Base-by-base conservation (phyloP, 2,888 invertebrate genomes). In the Actias luna region DNA sequence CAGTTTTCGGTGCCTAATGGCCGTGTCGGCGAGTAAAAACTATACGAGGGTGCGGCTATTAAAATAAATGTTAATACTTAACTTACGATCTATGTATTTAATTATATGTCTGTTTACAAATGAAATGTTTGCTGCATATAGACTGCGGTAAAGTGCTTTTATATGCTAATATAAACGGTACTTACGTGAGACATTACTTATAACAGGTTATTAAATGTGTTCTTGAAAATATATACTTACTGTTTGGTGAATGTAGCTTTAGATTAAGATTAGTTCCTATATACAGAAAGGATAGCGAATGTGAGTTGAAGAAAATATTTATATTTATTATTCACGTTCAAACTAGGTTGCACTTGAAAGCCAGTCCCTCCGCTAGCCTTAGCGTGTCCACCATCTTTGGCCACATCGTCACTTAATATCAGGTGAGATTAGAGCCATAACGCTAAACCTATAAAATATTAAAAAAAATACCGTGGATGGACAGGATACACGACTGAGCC, bases 1-100 rank as follows among this genome's bases (percentile, higher is more conserved):
- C 64, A 58, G 60, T 64, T 64, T n/a, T 58, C 64, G 50, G 61
- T 58, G n/a, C 12, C 36, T 50, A 42, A 7, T 42, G 46, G 25
- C 36, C 29, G 58, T 16, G 55, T 58, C 27, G 22, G 35, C 27
- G 22, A 39, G 39, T 33, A 33, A 50, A 50, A 61, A 33, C 22
- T 27, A n/a, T 16, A 36, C 36, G n/a, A 55, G 57, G 61, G 70
- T 50, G 68, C 65, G 65, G 59, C 58, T 61, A 18, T 55, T 42
- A 50, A 42, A 52, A 33, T 59, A 50, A n/a, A 25, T 31, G 35
- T 39, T 39, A 29, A 5, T 57, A 57, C n/a, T 8, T 36, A 52
- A 52, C 52, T 16, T 27, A 52, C 25, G 22, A 50, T 50, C n/a
- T 42, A 18, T 18, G 18, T 42, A n/a, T 42, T 42, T 42, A 18